phyloP scores from a whole-genome alignment of 2,888 invertebrate genomes.

The Acanthosoma haemorrhoidale region DNA sequence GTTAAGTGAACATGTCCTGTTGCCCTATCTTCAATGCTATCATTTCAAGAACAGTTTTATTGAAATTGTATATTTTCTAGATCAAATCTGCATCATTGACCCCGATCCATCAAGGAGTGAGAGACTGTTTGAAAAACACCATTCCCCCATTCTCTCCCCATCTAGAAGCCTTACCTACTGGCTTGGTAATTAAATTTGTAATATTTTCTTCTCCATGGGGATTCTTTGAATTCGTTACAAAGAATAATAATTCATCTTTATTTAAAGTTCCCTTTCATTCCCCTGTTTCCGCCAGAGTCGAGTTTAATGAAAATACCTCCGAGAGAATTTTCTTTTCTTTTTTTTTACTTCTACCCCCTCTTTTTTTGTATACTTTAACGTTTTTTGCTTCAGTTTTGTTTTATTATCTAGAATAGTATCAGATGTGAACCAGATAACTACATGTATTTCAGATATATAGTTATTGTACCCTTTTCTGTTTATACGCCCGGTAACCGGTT shows the following conservation, averaged over 20 bases:
- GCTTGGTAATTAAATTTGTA: conserved; percentile 23
- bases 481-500: no score
- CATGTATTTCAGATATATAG: no score
- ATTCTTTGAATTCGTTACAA: conserved; percentile 24
- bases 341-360: background rate
- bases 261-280: conserved; percentile 24
- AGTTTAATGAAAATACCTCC: conserved; percentile 21
- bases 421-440: no score
- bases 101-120: no score
- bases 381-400: background rate
- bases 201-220: conserved; percentile 5
- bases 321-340: background rate
- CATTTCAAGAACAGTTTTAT: no score
- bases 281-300: background rate
- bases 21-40: no score
- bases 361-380: background rate
- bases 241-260: conserved; percentile 30
- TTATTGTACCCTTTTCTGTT: no score
- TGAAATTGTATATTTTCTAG: no score
- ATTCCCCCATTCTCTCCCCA: no score
- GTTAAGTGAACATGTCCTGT: no score
- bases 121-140: no score
- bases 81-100: no score
- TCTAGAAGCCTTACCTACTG: background rate
- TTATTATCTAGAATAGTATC: background rate